Percentiles rank a stretch among this genome's conserved stretches.
phyloP scores from a whole-genome alignment of 1,140 invertebrate genomes.

The Dinoponera quadriceps region DNA sequence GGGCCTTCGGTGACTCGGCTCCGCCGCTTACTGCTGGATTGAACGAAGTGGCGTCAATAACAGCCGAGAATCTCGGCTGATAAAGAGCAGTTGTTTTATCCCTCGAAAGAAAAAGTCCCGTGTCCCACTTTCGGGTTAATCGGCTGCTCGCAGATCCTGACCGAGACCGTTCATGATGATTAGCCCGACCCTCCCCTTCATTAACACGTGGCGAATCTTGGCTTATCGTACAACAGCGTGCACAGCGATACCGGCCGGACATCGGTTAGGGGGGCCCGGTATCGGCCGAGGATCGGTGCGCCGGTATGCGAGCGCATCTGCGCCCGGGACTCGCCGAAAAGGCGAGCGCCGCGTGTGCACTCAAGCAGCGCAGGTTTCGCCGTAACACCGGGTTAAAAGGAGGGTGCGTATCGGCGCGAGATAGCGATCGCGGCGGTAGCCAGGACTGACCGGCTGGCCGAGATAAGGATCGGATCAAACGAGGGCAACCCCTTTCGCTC shows the following conservation, averaged over 20 bases:
- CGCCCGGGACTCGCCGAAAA: slow-evolving; percentile 63
- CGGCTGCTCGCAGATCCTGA: too few relatives aligned
- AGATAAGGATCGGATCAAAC: slow-evolving; percentile 68
- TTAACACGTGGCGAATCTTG: slow-evolving; percentile 39
- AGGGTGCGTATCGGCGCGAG: slow-evolving; percentile 68
- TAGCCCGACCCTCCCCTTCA: not conserved
- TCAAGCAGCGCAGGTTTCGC: slow-evolving; percentile 64
- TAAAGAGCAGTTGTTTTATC: too few relatives aligned
- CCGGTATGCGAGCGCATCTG: slow-evolving; percentile 74
- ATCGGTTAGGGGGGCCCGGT: slow-evolving; percentile 39
- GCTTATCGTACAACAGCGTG: not conserved
- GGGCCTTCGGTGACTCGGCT: too few relatives aligned
- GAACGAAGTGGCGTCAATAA: too few relatives aligned
- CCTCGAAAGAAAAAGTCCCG: too few relatives aligned
- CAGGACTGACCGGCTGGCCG: slow-evolving; percentile 69
- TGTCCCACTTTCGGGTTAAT: too few relatives aligned
- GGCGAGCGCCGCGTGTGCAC: slow-evolving; percentile 61
- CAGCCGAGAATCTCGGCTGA: too few relatives aligned
- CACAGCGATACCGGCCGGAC: slow-evolving; percentile 27
- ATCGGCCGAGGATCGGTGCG: slow-evolving; percentile 42
- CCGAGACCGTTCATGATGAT: too few relatives aligned
- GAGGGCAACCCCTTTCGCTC: slow-evolving; percentile 69
- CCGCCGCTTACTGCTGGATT: too few relatives aligned
- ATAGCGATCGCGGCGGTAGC: slow-evolving; percentile 71
- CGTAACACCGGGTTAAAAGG: slow-evolving; percentile 71